Percentiles rank a stretch among this genome's conserved stretches.
Evolutionary conservation across 2,113 vertebrate genomes (phyloP).

Genomic region (Nipponia nippon): DNA sequence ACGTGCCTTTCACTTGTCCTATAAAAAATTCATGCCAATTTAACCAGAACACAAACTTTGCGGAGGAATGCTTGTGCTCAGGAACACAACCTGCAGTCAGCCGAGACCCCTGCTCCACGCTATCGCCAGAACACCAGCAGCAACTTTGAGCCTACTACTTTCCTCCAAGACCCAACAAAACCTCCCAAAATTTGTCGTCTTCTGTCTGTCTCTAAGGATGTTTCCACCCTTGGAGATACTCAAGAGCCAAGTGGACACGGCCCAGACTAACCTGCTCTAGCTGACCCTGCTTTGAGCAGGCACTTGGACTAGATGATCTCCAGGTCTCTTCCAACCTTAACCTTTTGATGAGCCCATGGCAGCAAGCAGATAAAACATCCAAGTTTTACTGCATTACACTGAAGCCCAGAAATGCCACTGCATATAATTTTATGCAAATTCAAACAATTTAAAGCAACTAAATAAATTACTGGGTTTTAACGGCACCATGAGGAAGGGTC

Average conservation of each 20-base stretch:
- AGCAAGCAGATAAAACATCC: background rate
- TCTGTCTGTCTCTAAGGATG: background rate
- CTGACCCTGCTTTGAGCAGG: background rate
- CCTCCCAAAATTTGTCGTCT: background rate
- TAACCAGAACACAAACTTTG: background rate
- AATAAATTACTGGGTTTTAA: background rate
- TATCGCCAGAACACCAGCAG: background rate
- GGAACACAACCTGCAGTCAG: background rate
- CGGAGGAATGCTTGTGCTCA: background rate
- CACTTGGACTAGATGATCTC: background rate
- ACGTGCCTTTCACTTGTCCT: background rate
- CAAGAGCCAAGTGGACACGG: background rate
- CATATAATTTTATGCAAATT: background rate
- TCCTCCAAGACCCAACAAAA: background rate
- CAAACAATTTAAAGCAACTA: background rate
- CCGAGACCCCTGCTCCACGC: background rate
- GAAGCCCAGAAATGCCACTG: background rate
- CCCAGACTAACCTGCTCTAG: background rate
- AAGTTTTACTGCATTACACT: background rate
- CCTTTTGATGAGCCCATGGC: background rate
- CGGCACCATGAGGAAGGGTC: background rate
- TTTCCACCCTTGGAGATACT: background rate
- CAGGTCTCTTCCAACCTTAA: background rate
- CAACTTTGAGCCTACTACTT: background rate
- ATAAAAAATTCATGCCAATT: background rate